A percentile compares a stretch with the other conserved stretches of the same genome.
These are phyloP conservation scores for Neopelma chrysocephalum DNA, from an alignment of 2,797 vertebrate genomes.

Conservation along the genomic window DNA sequence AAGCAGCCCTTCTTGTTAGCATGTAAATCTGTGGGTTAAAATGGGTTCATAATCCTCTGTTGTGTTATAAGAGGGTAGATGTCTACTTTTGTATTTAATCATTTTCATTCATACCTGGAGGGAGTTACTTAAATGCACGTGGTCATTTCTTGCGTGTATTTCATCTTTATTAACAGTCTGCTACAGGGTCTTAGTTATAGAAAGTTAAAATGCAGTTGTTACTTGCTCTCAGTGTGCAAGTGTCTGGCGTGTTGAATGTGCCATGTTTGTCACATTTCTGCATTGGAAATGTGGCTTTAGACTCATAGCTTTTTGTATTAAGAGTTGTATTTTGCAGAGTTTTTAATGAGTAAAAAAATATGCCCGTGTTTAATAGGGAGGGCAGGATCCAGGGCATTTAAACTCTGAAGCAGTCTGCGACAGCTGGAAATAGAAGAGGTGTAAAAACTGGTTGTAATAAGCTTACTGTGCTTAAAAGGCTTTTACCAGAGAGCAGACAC, in stretches of 20 bases:
- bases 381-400: background rate
- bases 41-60: background rate
- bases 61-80: background rate
- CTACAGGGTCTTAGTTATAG: background rate
- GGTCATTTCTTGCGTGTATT: background rate
- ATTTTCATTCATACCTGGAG: background rate
- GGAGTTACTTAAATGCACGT: background rate
- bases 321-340: background rate
- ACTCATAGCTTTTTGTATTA: background rate
- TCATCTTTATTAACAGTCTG: background rate
- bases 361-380: background rate
- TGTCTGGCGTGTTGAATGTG: background rate
- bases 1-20: background rate
- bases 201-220: background rate
- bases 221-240: background rate
- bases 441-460: background rate
- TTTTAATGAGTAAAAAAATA: background rate
- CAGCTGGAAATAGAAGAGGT: background rate
- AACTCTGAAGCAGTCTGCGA: background rate
- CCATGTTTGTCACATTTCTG: background rate
- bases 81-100: background rate
- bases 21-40: background rate
- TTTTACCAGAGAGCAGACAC: background rate
- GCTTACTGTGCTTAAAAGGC: background rate
- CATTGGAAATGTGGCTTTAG: background rate